These are phyloP conservation scores for Aphis gossypii DNA, from an alignment of 1,140 invertebrate species.

Conservation along the genomic window DNA sequence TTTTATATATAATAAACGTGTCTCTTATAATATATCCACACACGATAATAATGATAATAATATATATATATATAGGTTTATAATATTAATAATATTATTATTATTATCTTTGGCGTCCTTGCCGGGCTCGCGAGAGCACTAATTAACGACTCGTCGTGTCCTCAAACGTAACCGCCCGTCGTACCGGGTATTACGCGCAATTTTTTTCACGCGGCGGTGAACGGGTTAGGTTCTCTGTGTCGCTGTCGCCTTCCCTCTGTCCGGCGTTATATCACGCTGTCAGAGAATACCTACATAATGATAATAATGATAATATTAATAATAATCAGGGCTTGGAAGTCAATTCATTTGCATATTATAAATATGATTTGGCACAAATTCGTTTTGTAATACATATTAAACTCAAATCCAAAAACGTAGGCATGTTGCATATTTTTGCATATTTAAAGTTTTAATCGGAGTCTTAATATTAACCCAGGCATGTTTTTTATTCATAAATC, in stretches of 20 bases:
- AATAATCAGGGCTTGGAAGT: background rate
- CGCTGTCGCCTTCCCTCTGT: background rate
- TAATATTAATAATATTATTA: conserved; percentile 30
- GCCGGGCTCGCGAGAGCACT: background rate
- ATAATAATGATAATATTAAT: background rate
- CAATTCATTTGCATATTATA: background rate
- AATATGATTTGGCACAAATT: background rate
- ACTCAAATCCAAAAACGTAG: background rate
- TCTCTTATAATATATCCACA: conserved; percentile 2
- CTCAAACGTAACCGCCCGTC: background rate
- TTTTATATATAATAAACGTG: background rate
- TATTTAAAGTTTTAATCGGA: background rate
- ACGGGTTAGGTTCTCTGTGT: conserved; percentile 27
- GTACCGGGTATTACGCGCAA: background rate
- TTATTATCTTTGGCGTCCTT: conserved; percentile 30
- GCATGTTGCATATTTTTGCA: background rate
- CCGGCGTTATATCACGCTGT: background rate
- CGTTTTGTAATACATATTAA: background rate
- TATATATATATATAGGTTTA: background rate
- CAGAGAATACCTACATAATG: background rate
- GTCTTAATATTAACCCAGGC: background rate
- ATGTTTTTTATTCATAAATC: background rate
- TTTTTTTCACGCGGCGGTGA: background rate
- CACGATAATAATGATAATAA: background rate
- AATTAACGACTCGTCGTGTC: conserved; percentile 35